These are phyloP conservation scores for Micoletzkya japonica DNA, from an alignment of 2,888 invertebrate species.

Conservation along the genomic window DNA sequence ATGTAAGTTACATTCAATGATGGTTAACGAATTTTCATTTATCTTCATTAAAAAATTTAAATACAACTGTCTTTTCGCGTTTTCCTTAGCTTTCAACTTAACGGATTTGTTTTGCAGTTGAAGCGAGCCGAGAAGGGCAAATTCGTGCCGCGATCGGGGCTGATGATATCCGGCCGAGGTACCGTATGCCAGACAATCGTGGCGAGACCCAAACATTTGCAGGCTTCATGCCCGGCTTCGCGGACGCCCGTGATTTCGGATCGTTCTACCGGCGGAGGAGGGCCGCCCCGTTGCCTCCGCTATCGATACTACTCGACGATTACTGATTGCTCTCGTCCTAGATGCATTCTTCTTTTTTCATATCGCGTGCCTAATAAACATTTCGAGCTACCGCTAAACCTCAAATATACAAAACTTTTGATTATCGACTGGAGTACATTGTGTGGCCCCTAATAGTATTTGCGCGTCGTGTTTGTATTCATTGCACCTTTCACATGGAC, in stretches of 20 bases:
- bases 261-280: conserved; percentile 18
- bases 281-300: too few species aligned
- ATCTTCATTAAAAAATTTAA: not conserved
- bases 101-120: not conserved
- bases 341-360: too few species aligned
- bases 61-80: not conserved
- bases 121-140: conserved; percentile 7
- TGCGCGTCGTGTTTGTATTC: too few species aligned
- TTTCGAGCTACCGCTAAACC: too few species aligned
- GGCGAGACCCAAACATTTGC: not conserved
- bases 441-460: too few species aligned
- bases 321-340: too few species aligned
- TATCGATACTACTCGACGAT: too few species aligned
- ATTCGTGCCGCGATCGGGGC: conserved; percentile 21
- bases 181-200: not conserved
- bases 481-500: too few species aligned
- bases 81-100: not conserved
- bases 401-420: too few species aligned
- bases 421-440: too few species aligned
- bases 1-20: not conserved
- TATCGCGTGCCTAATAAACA: too few species aligned
- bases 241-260: conserved; percentile 17
- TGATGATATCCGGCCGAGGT: conserved; percentile 27
- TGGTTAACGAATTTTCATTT: not conserved
- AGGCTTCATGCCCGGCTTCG: conserved; percentile 29